Base-by-base conservation (phyloP, 1,140 invertebrate species). In the Drosophila busckii region DNA sequence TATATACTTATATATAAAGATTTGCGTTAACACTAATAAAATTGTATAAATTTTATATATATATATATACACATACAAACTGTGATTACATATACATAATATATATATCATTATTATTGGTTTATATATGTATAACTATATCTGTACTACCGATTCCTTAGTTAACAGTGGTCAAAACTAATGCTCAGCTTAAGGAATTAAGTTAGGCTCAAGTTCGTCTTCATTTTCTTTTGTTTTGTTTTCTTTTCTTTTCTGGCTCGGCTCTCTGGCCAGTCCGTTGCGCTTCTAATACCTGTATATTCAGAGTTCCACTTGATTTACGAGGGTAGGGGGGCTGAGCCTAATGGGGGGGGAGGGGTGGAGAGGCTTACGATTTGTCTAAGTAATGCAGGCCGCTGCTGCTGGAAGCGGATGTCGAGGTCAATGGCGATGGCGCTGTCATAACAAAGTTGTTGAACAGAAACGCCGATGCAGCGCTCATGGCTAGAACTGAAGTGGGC, bases 251-350 rank as follows among this genome's bases (percentile, higher is more conserved):
- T 17, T 10, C 32, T 48, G 46, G n/a, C 22, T n/a, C n/a, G n/a
- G n/a, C n/a, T n/a, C n/a, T n/a, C n/a, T n/a, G n/a, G n/a, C n/a
- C n/a, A n/a, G n/a, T n/a, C 68, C 64, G 42, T 78, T 82, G 37
- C 54, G n/a, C n/a, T n/a, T 53, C 75, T 73, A 80, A 80, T 80
- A 80, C 73, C 73, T 80, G 73, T 80, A 82, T n/a, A n/a, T 80
- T 40, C 34, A 49, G 52, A 35, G 23, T 48, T 35, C 34, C 13
- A 35, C 63, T 40, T 23, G 56, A 44, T 66, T 29, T 32, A 31
- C 12, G 31, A n/a, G n/a, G n/a, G n/a, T n/a, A n/a, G n/a, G 46
- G 26, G 15, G 9, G 23, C 35, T 23, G 26, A 12, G 54, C 26
- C 31, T 25, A n/a, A 23, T 23, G 8, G 37, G 12, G 19, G 19